Conservation (phyloP, 2,113 vertebrate species). For the Rattus rattus region DNA sequence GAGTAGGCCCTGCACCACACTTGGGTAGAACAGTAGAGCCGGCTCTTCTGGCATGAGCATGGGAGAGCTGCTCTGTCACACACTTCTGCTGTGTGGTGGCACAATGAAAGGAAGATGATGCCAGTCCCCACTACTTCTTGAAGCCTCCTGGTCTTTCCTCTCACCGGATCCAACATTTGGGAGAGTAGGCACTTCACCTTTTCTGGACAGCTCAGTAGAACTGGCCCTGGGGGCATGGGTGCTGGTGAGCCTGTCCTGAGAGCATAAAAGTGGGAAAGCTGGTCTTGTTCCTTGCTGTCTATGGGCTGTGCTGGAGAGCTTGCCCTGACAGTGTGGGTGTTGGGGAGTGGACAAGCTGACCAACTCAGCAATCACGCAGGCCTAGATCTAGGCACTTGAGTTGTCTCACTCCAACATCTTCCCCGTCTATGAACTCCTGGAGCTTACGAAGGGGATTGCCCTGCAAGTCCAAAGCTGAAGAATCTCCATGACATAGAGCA, state of each 20-base stretch:
- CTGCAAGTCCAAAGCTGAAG: background rate
- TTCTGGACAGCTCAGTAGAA: background rate
- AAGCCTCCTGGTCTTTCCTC: background rate
- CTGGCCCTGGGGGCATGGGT: background rate
- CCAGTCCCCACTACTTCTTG: accelerated
- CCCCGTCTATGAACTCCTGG: background rate
- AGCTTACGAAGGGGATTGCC: background rate
- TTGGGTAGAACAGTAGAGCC: background rate
- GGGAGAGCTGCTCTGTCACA: background rate
- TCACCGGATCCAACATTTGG: background rate
- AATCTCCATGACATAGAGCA: background rate
- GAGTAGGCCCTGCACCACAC: background rate
- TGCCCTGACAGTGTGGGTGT: background rate
- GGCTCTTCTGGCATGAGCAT: background rate
- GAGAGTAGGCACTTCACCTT: background rate
- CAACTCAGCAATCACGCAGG: background rate
- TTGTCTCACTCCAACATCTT: background rate
- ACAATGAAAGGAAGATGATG: background rate
- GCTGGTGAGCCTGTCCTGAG: background rate
- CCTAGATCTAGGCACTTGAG: background rate
- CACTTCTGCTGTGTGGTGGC: background rate
- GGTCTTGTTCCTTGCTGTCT: background rate
- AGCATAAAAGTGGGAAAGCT: background rate
- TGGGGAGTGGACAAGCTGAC: background rate
- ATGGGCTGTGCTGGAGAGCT: background rate